Evolutionary conservation across 2,888 invertebrate genomes (phyloP), one percentile per base, ranked within the genome.

Genomic region (Macrosiphum euphorbiae): DNA sequence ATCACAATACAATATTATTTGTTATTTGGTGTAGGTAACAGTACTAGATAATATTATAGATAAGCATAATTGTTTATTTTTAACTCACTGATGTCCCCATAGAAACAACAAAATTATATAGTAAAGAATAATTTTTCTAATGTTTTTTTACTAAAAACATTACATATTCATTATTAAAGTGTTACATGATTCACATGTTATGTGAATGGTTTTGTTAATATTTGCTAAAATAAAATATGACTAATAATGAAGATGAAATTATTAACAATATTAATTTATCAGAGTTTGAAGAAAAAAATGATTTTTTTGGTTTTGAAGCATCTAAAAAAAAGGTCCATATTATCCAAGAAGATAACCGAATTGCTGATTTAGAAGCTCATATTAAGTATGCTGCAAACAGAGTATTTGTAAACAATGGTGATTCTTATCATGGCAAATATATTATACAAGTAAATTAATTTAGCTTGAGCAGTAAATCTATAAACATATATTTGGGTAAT

Each of bases 261-360:
- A 67, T 94, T 5, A 94, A 86, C 28, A 86, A 90, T 90, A 52
- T 86, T 50, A 24, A 90, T 44, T 28, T 61, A 86, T 61, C 58
- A 52, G 13, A 87, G n/a, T 58, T 50, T 50, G 47, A 86, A 1
- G 50, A 94, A n/a, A 50, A 94, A 90, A 50, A 94, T 67, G 90
- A 93, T 93, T 84, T 94, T 61, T 94, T 94, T 94, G 94, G 88
- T 28, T 94, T 94, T 90, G 52, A 90, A 94, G 91, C 91, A 26
- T 55, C 94, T n/a, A 90, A 94, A 87, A 94, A 26, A 90, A 89
- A 87, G 24, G 87, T 94, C n/a, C 61, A n/a, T 41, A 61, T 78
- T 52, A 67, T 88, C 13, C 92, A 41, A 58, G 92, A 94, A 94
- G 28, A 94, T 13, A 94, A 92, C 3, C 52, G 61, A 67, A 92